phyloP scores from a whole-genome alignment of 2,113 vertebrate genomes.

The Petrocephalus microphthalmus region DNA sequence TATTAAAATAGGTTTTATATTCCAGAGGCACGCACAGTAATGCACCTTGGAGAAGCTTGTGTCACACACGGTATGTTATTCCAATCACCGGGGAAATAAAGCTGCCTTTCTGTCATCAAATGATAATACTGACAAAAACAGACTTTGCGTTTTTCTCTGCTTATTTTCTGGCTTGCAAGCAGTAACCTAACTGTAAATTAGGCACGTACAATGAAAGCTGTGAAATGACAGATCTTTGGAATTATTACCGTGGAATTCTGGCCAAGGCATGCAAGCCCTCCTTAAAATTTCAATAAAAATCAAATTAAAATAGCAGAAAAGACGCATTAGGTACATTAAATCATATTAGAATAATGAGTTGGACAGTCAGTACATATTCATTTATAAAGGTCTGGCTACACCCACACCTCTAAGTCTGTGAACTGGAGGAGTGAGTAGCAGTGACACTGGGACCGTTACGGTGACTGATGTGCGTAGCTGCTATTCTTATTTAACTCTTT shows the following conservation, averaged over 20 bases:
- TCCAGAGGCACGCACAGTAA: not conserved
- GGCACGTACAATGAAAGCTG: not conserved
- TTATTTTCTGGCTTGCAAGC: not conserved
- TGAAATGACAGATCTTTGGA: not conserved
- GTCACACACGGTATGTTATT: not conserved
- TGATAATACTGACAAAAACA: conserved; percentile 4
- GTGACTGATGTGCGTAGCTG: not conserved
- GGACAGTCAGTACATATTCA: not conserved
- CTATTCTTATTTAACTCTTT: not conserved
- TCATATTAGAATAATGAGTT: not conserved
- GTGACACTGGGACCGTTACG: not conserved
- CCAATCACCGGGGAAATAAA: not conserved
- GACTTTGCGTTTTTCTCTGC: not conserved
- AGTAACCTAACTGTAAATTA: conserved; percentile 4
- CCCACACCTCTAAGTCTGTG: not conserved
- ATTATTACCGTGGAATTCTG: not conserved
- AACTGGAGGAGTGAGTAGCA: not conserved
- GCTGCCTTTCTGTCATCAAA: not conserved
- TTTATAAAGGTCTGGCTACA: not conserved
- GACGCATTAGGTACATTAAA: not conserved
- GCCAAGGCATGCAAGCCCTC: not conserved
- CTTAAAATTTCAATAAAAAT: not conserved
- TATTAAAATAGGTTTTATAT: conserved; percentile 13
- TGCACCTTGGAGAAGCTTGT: not conserved
- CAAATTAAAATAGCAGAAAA: not conserved